Evolutionary conservation across 2,113 vertebrate species (phyloP), one percentile per base, ranked within the genome.

Genomic region (Myotis brandtii): DNA sequence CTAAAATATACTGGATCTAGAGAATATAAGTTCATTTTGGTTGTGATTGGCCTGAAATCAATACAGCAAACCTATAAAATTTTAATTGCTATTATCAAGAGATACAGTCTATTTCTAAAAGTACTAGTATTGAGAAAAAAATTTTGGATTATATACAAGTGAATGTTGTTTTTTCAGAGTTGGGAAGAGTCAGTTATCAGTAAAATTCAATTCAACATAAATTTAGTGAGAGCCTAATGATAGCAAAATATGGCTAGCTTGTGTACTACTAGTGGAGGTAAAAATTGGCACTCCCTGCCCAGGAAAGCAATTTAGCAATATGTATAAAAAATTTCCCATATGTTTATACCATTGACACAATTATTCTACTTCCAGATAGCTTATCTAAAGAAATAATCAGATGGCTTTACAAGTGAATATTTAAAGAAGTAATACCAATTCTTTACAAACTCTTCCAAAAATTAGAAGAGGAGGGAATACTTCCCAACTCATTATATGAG

Each of bases 381-480:
- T 70, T 80, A 85, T 40, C 23, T 91, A 89, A 95, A 84, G 56
- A 67, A 94, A 76, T 75, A 94, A 92, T 80, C 73, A 79, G 16
- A 76, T 70, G 32, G 12, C 50, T 90, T 92, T 89, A 75, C 16
- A 64, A 34, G n/a, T 77, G 16, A 92, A 40, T 92, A 96, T 37
- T 89, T 64, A 93, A 89, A 91, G 30, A 82, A 84, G 9, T 64
- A 82, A 64, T 32, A 86, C 10, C 34, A 94, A 69, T 76, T 85
- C 13, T 93, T 95, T 72, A 46, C 52, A 9, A 79, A 21, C 0
- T 20, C 17, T 91, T 93, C 69, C 34, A 95, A 96, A 94, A 79
- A 27, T 91, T 59, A 88, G 16, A 88, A 88, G 9, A 94, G 27
- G 2, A 92, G 14, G 30, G 7, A 43, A 72, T 56, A 94, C 4